Evolutionary conservation across 2,888 invertebrate genomes (phyloP), one percentile per base, ranked within the genome.

Genomic region (Tribolium freemani): DNA sequence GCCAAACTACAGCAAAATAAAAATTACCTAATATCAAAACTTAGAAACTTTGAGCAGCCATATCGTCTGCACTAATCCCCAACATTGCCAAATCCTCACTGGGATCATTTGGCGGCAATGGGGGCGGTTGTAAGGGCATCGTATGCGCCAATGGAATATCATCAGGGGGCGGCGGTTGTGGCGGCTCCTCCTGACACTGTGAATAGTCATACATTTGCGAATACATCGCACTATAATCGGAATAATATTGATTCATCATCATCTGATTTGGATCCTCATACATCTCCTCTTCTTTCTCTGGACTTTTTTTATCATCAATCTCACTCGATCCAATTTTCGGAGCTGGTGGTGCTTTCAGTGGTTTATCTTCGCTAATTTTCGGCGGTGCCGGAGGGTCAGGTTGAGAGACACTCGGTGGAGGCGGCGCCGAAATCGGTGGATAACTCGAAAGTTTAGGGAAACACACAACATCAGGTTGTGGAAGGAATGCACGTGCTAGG

Each of bases 1-100:
- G 53, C 20, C 31, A 20, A 50, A 61, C 45, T 30, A 53, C 21
- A 26, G 26, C 26, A 38, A 57, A n/a, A 9, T 58, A 58, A n/a
- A n/a, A n/a, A 58, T 16, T 58, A 21, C 44, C 5, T 56, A 58
- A 20, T 58, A 31, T 5, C 31, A 30, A 54, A 30, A 58, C 11
- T 57, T 57, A 67, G 80, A 88, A 86, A 58, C 80, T 82, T 78
- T 88, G 88, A 20, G 91, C 91, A 5, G 91, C 92, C 77, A 91
- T 90, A 83, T 96, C 96, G 31, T 92, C 92, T 5, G 93, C 94
- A 82, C 95, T 95, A 60, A 96, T 96, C 0, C 96, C 96, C 61
- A 96, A 88, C 93, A 96, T 91, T 2, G 93, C 93, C 71, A 96
- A 86, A 79, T 96, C 96, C 70, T 94, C 93, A 78, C 88, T 86